Evolutionary conservation across 2,113 vertebrate species (phyloP).

Genomic region (Xyliphius kryptos): DNA sequence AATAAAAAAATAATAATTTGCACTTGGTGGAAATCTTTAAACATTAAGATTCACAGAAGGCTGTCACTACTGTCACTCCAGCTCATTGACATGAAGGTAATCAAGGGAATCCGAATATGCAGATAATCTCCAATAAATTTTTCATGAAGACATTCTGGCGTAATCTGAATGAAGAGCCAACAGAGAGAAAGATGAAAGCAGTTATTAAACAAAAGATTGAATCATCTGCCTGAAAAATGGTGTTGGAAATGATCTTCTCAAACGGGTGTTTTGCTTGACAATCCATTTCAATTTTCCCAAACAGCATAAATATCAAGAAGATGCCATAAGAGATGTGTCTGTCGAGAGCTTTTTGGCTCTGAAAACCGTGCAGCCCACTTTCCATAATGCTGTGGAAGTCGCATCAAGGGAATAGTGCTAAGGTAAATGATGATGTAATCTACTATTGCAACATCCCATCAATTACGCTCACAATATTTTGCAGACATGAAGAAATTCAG

Average conservation of each 20-base stretch:
- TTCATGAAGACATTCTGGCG: slow-evolving; percentile 57
- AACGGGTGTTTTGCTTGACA: slow-evolving; percentile 54
- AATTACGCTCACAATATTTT: slow-evolving; percentile 1
- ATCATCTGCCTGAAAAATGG: slow-evolving; percentile 52
- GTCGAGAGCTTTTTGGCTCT: background rate
- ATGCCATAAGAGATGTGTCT: background rate
- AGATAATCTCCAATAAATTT: slow-evolving; percentile 58
- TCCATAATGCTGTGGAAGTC: slow-evolving; percentile 11
- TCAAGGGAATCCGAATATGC: slow-evolving; percentile 60
- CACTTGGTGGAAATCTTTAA: slow-evolving; percentile 14
- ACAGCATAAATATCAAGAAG: slow-evolving; percentile 33
- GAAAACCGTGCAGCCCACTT: background rate
- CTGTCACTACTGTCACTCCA: slow-evolving; percentile 47
- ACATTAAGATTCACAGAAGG: slow-evolving; percentile 46
- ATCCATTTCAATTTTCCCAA: slow-evolving; percentile 46
- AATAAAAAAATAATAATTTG: slow-evolving; percentile 32
- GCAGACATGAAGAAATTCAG: slow-evolving; percentile 6
- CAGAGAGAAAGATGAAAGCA: slow-evolving; percentile 37
- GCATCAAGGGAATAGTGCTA: background rate
- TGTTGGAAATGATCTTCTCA: slow-evolving; percentile 48
- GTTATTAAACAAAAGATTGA: slow-evolving; percentile 60
- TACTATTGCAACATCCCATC: background rate
- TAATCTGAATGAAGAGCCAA: slow-evolving; percentile 46
- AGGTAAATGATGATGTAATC: background rate
- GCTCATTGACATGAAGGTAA: slow-evolving; percentile 49